Conservation (phyloP, 2,888 invertebrate species). For the Sinelater perroti region DNA sequence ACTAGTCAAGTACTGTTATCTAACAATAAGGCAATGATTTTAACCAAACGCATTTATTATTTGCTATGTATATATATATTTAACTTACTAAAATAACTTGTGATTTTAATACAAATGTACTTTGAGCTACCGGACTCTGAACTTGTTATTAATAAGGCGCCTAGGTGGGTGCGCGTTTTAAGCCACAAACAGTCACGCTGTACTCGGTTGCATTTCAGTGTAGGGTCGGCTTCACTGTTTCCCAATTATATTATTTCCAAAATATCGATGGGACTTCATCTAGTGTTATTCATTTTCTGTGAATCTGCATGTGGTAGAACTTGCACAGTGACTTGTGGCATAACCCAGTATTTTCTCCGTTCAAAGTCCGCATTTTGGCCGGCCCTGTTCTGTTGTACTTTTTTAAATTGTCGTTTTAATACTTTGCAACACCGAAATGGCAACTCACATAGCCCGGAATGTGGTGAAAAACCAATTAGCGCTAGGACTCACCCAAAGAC, state of each 20-base stretch:
- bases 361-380: slow-evolving; percentile 10
- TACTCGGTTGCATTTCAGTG: neutral
- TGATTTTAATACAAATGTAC: slow-evolving; percentile 2
- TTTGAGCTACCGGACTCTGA: neutral
- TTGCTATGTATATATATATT: no score
- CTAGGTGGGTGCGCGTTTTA: neutral
- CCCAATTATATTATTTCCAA: no score
- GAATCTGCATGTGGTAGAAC: no score
- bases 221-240: neutral
- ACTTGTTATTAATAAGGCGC: slow-evolving; percentile 1
- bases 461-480: slow-evolving; percentile 14
- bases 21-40: no score
- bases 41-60: no score
- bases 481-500: slow-evolving; percentile 17
- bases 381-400: neutral
- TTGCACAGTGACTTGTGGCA: neutral
- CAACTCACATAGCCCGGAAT: slow-evolving; percentile 11
- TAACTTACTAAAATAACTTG: neutral
- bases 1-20: no score
- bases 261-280: no score
- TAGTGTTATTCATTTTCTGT: no score
- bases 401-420: neutral
- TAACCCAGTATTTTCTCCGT: neutral
- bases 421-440: neutral
- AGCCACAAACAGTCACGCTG: neutral